These are phyloP conservation scores for Ariolimax columbianus DNA, from an alignment of 2,888 invertebrate genomes.

Conservation along the genomic window DNA sequence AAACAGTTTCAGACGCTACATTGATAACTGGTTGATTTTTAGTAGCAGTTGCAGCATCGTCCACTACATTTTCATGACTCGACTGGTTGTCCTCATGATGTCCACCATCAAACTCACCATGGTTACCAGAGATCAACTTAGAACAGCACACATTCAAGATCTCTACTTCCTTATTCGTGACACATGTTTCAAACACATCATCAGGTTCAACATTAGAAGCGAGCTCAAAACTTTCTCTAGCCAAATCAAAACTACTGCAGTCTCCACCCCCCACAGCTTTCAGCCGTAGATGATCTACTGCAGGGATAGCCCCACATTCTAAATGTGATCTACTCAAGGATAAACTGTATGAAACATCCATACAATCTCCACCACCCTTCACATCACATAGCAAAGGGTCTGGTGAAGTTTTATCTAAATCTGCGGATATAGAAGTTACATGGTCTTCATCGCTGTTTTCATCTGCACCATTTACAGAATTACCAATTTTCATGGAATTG, in stretches of 20 bases:
- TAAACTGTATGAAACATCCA: background rate
- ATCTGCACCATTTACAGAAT: background rate
- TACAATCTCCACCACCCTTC: conserved; percentile 15
- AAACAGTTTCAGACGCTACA: background rate
- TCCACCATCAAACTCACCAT: too few species aligned
- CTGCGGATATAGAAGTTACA: background rate
- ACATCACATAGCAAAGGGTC: background rate
- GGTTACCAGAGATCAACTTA: background rate
- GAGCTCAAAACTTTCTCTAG: background rate
- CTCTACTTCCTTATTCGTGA: background rate
- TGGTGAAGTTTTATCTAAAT: background rate
- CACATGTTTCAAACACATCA: background rate
- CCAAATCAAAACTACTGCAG: background rate
- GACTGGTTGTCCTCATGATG: background rate
- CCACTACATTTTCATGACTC: background rate
- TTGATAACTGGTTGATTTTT: background rate
- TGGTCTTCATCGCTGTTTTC: background rate
- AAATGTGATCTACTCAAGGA: background rate
- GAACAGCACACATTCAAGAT: background rate
- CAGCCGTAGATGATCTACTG: background rate
- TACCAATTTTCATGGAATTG: background rate
- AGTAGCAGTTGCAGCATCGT: background rate
- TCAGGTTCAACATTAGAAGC: background rate
- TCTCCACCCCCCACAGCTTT: background rate
- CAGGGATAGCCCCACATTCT: background rate